Evolutionary conservation across 1,140 invertebrate genomes (phyloP), one percentile per base, ranked within the genome.

Genomic region (Brachionus calyciflorus): DNA sequence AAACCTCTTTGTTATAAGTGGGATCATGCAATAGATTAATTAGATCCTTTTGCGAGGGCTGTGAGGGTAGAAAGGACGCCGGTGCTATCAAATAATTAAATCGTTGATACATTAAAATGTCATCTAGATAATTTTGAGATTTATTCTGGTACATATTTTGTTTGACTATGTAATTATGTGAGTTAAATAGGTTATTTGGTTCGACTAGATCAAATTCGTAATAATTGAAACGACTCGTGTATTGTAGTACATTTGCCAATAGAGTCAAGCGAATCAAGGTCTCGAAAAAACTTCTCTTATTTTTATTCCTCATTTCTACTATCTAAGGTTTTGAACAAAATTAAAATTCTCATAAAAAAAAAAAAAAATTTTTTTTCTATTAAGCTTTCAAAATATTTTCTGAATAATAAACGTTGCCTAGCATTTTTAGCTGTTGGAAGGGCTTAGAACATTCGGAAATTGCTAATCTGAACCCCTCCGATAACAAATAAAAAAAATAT

Each of bases 281-380:
- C 19, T 65, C 60, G 24, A 65, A 65, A 44, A 65, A 44, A 41
- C 44, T n/a, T n/a, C n/a, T n/a, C 19, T 65, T 65, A 44, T 65
- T 65, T 12, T 17, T 19, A 65, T 65, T 65, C 30, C 60, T 65
- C 60, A 65, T 65, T 19, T 65, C 30, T 21, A 63, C n/a, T n/a
- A n/a, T n/a, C n/a, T n/a, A n/a, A n/a, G n/a, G n/a, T n/a, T n/a
- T n/a, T n/a, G n/a, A n/a, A n/a, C n/a, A 9, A 37, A 37, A 37
- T 5, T 37, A 5, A 37, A 37, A 5, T 37, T 37, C 9, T 5
- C 9, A 5, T 37, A 37, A 37, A 37, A 37, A 37, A 37, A n/a
- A n/a, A n/a, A n/a, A n/a, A n/a, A n/a, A n/a, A n/a, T n/a, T 37
- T 37, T 37, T 37, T 37, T 37, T 37, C 9, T 37, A 9, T 5